A percentile compares a stretch with the other conserved stretches of the same genome.
phyloP scores from a whole-genome alignment of 1,140 invertebrate genomes.

The Leptinotarsa lineolata region DNA sequence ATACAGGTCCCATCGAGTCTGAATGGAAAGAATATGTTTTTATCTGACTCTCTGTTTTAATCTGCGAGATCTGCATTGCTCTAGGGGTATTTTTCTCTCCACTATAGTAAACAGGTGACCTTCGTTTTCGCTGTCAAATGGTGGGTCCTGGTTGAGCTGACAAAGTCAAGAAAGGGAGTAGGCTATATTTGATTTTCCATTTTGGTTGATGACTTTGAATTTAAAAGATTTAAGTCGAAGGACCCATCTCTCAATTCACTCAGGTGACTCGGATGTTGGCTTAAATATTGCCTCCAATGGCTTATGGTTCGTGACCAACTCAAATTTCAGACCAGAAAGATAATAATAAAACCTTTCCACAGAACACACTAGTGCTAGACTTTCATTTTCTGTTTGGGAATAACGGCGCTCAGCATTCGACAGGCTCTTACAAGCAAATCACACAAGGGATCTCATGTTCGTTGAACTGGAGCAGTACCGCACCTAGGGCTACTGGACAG shows the following conservation, averaged over 20 bases:
- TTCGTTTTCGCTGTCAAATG: conserved; percentile 32
- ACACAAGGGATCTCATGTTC: conserved; percentile 43
- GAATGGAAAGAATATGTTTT: no score
- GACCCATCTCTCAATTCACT: no score
- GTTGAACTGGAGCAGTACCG: conserved; percentile 46
- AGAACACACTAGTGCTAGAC: conserved; percentile 51
- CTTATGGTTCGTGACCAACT: no score
- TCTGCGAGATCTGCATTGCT: conserved; percentile 1
- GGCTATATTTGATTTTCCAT: conserved; percentile 50
- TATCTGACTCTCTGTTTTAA: no score
- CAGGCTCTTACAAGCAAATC: conserved; percentile 54
- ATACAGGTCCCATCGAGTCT: no score
- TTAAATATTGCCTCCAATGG: no score
- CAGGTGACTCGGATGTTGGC: no score
- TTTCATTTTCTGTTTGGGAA: conserved; percentile 57
- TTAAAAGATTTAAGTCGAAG: no score
- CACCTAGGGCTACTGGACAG: conserved; percentile 55
- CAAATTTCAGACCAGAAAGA: no score
- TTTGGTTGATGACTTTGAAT: no score
- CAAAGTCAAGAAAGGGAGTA: conserved; percentile 36
- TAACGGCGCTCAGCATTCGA: conserved; percentile 53
- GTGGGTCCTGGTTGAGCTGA: conserved; percentile 13
- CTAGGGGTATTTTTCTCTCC: conserved; percentile 28
- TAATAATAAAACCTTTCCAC: conserved; percentile 39
- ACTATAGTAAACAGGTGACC: conserved; percentile 26